Evolutionary conservation across 2,888 invertebrate genomes (phyloP).

Genomic region (Carpatolechia fugitivella): DNA sequence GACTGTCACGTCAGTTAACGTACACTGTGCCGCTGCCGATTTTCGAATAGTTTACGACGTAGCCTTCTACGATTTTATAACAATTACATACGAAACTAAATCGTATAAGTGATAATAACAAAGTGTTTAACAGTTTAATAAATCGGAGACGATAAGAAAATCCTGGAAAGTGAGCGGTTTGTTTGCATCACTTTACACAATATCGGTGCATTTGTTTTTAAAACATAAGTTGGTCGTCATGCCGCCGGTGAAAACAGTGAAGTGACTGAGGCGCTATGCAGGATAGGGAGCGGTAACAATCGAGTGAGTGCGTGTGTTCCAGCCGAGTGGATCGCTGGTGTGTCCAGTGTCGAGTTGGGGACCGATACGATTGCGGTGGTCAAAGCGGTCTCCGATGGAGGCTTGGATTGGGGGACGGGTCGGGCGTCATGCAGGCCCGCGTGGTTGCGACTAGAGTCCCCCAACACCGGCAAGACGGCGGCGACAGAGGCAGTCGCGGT

Average conservation of each 20-base stretch:
- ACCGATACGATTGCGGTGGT: constrained; percentile 37
- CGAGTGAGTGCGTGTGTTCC: constrained; percentile 65
- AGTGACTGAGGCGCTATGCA: constrained; percentile 51
- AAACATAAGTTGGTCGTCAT: constrained; percentile 60
- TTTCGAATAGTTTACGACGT: constrained; percentile 52
- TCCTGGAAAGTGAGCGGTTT: constrained; percentile 22
- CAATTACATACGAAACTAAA: constrained; percentile 34
- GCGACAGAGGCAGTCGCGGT: constrained; percentile 57
- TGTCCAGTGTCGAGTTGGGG: constrained; percentile 46
- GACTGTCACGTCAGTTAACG: constrained; percentile 51
- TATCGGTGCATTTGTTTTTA: constrained; percentile 57
- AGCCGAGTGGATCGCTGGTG: constrained; percentile 59
- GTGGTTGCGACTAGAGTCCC: constrained; percentile 57
- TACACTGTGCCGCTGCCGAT: constrained; percentile 49
- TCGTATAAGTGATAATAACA: constrained; percentile 30
- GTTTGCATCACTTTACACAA: constrained; percentile 40
- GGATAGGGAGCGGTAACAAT: constrained; percentile 58
- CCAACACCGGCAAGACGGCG: constrained; percentile 69
- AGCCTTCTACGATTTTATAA: constrained; percentile 39
- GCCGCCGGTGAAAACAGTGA: constrained; percentile 50
- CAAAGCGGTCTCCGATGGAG: constrained; percentile 67
- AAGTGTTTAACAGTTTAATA: constrained; percentile 16
- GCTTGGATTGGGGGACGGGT: constrained; percentile 49
- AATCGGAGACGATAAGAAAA: constrained; percentile 17
- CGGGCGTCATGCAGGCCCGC: constrained; percentile 64